Base-by-base conservation (phyloP, 1,140 invertebrate species). In the Augochlora pura region DNA sequence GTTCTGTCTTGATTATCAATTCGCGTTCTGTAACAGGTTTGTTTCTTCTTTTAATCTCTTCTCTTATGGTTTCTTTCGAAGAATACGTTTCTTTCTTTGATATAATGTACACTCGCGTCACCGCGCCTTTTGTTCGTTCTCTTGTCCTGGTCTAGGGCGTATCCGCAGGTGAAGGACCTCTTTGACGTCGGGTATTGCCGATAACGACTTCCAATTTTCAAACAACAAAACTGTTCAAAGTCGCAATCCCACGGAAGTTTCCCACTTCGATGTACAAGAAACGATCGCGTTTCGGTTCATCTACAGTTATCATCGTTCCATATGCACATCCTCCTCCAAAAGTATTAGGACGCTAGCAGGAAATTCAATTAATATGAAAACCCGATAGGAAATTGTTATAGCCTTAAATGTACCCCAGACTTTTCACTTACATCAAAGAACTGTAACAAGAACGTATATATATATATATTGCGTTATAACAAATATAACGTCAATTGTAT, bases 101-200 rank as follows among this genome's bases (percentile, higher is more conserved):
- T 77, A 65, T 54, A 25, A 49, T 16, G 16, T 39, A 63, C 52
- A 38, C 39, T 65, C 25, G 46, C 32, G 70, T 66, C 64, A 60
- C 18, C 65, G 65, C 74, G 76, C 60, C 2, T 79, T 79, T 46
- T 32, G 66, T 77, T 69, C 38, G 32, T 72, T 85, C 59, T 85
- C 32, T 85, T 52, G 46, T 79, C 83, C 84, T 79, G 63, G 83
- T 82, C 84, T 86, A 74, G 80, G 82, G 81, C 57, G 84, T 85
- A 85, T 86, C 79, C 75, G 42, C 59, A 69, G 39, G 42, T 68
- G 80, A 82, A 85, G 66, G 62, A 86, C 78, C 62, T 69, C 42
- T 64, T 65, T 67, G 59, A 71, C 38, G 9, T 63, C 9, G 21
- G n/a, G 18, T 27, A 65, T 39, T 21, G 66, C 62, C 71, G 77